Base-by-base conservation (phyloP, 1,140 invertebrate species). In the Papilio dardanus region DNA sequence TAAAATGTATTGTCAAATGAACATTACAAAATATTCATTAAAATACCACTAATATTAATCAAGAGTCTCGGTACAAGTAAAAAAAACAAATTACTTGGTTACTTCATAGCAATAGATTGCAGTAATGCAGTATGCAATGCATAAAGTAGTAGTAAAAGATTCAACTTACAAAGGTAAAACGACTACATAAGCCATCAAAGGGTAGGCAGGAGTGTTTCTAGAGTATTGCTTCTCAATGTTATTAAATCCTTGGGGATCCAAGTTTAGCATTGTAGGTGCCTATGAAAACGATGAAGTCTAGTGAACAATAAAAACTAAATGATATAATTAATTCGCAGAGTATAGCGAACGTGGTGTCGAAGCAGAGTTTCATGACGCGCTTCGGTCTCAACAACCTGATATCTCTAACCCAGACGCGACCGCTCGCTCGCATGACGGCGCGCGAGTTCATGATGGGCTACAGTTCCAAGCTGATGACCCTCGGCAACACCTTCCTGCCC, bases 391-490 rank as follows among this genome's bases (percentile, higher is more conserved):
- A 97, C 86, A 81, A 96, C 5, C 79, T 97, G 0, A 96, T 97
- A 16, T 86, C 92, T 1, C 94, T 96, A 67, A 96, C 96, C 0
- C 93, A 96, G 19, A 94, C 95, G 1, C 90, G 95, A 71, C 96
- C 97, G 0, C 88, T 97, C 16, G 95, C 96, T 0, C 88, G 94
- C 82, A 97, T 97, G 96, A 97, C 96, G 0, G 96, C 97, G 0
- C 95, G 92, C 74, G 97, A 97, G 86, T 97, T 97, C 86, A 97
- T 97, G 97, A 97, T 97, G 83, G 96, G 96, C 0, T 97, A 97
- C 89, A 88, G 95, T 75, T 96, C 96, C 1, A 89, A 96, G 2
- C 88, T 97, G 37, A 95, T 97, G 83, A 96, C 96, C 0, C 83
- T 97, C 28, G 97, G 97, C 0, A 96, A 97, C 86, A 95, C 95